A percentile compares a stretch with the other conserved stretches of the same genome.
phyloP scores from a whole-genome alignment of 2,888 invertebrate genomes.

The Apantesis nais region DNA sequence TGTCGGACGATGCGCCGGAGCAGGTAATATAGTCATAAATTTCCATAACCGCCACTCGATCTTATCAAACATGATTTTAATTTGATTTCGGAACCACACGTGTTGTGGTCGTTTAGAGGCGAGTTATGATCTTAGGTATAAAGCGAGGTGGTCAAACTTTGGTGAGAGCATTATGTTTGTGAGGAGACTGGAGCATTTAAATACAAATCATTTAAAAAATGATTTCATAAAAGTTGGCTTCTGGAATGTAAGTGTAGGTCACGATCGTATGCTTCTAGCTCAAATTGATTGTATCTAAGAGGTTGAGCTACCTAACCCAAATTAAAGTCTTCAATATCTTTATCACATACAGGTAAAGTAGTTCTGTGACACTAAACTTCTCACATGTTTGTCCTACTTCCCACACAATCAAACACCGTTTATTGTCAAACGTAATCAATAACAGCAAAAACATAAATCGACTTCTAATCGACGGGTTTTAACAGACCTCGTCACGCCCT shows the following conservation, averaged over 20 bases:
- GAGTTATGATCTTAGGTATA: constrained; percentile 79
- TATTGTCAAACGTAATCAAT: constrained; percentile 76
- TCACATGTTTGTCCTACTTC: constrained; percentile 58
- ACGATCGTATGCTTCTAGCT: not conserved
- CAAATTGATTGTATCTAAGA: not conserved
- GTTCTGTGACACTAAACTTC: constrained; percentile 36
- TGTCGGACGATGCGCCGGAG: constrained; percentile 80
- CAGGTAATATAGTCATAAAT: constrained; percentile 86
- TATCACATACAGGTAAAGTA: constrained; percentile 50
- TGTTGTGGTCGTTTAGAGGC: constrained; percentile 75
- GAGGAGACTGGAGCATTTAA: constrained; percentile 3
- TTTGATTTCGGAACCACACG: constrained; percentile 85
- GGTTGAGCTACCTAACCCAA: not conserved
- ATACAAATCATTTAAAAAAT: not conserved
- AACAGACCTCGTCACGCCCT: constrained; percentile 72
- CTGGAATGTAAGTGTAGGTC: not conserved
- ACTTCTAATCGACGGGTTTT: constrained; percentile 73
- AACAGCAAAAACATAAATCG: constrained; percentile 66
- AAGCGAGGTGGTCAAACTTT: constrained; percentile 20
- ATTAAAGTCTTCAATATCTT: not conserved
- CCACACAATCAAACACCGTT: constrained; percentile 67
- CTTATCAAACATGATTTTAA: constrained; percentile 86
- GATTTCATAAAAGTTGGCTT: not conserved
- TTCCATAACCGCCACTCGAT: constrained; percentile 86
- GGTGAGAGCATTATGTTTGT: constrained; percentile 8